These are phyloP conservation scores for Podarcis lilfordi DNA, from an alignment of 2,797 vertebrate genomes.

Conservation along the genomic window DNA sequence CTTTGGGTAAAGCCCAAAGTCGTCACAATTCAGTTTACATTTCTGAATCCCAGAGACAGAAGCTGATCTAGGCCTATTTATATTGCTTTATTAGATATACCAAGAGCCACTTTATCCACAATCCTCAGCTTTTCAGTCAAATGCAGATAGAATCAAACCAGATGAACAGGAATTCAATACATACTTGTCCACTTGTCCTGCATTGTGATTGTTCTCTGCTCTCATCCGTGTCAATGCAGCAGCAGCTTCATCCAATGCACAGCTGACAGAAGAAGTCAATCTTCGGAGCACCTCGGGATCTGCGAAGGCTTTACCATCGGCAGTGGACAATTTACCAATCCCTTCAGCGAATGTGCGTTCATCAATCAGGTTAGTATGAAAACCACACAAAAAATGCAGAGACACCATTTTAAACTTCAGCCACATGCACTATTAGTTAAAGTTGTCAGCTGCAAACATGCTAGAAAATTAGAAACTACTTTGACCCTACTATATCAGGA, in stretches of 20 bases:
- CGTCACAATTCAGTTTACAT: not conserved
- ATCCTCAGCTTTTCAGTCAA: not conserved
- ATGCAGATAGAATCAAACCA: not conserved
- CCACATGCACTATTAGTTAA: slow-evolving; percentile 75
- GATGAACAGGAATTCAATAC: slow-evolving; percentile 74
- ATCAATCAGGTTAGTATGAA: slow-evolving; percentile 76
- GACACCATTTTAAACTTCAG: slow-evolving; percentile 72
- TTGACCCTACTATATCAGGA: slow-evolving; percentile 3
- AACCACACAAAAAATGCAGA: slow-evolving; percentile 81
- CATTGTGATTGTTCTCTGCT: slow-evolving; percentile 95
- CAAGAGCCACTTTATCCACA: not conserved
- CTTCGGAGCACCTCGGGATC: slow-evolving; percentile 98
- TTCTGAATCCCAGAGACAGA: not conserved
- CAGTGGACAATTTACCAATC: slow-evolving; percentile 99
- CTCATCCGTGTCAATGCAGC: slow-evolving; percentile 97
- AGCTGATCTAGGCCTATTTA: not conserved
- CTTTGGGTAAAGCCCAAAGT: not conserved
- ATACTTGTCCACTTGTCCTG: slow-evolving; percentile 98
- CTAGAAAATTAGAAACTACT: slow-evolving; percentile 42
- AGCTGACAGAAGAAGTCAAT: slow-evolving; percentile 97
- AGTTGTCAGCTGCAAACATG: slow-evolving; percentile 65
- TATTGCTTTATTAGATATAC: not conserved
- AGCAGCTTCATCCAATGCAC: slow-evolving; percentile 96
- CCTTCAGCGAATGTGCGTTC: slow-evolving; percentile 82
- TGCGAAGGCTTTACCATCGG: slow-evolving; percentile 99